phyloP scores from a whole-genome alignment of 2,888 invertebrate genomes.

The Crematogaster levior region DNA sequence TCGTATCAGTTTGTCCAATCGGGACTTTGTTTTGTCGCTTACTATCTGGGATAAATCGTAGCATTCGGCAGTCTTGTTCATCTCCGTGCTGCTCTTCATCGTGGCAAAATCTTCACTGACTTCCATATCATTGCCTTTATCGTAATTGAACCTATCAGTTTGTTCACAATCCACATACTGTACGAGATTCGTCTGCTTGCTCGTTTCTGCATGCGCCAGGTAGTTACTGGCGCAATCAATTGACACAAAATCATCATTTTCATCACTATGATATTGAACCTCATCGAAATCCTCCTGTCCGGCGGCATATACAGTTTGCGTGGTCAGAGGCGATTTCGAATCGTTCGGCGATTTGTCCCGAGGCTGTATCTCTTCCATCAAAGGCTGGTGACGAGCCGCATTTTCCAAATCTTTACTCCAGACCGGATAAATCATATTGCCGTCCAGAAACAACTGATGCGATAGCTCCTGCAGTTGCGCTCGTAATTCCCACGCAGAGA shows the following conservation, averaged over 20 bases:
- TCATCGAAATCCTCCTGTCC: constrained; percentile 53
- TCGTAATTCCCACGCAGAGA: constrained; percentile 63
- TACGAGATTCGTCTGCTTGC: constrained; percentile 11
- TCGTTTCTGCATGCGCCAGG: not conserved
- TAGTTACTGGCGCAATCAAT: accelerated
- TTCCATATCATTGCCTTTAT: not conserved
- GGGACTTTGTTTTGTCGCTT: constrained; percentile 69
- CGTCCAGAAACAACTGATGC: constrained; percentile 56
- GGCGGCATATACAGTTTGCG: not conserved
- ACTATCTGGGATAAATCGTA: constrained; percentile 57
- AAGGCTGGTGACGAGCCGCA: too few species aligned
- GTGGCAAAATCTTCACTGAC: too few species aligned
- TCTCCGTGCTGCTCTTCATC: not conserved
- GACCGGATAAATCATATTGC: constrained; percentile 51
- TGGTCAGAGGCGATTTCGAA: not conserved
- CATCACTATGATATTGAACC: too few species aligned
- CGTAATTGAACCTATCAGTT: not conserved
- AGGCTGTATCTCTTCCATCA: too few species aligned
- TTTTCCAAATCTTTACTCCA: not conserved
- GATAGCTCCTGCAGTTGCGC: constrained; percentile 66
- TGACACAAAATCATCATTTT: not conserved
- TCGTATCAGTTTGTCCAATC: constrained; percentile 77
- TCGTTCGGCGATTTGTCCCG: accelerated
- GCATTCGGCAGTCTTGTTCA: not conserved
- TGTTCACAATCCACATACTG: not conserved